A percentile compares a stretch with the other conserved stretches of the same genome.
These are phyloP conservation scores for Dascillus cervinus DNA, from an alignment of 2,888 invertebrate genomes.

Conservation along the genomic window DNA sequence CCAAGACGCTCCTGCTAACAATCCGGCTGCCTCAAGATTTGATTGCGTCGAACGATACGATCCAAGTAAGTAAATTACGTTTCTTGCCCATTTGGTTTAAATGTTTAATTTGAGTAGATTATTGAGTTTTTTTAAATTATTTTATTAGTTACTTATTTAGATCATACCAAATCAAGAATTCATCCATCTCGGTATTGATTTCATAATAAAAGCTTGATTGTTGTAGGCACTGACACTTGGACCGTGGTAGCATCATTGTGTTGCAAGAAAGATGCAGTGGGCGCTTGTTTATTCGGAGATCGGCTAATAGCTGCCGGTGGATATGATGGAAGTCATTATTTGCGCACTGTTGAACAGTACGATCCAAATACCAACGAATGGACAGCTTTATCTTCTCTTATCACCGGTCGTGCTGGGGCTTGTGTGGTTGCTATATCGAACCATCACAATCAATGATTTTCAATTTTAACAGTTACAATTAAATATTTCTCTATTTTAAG, in stretches of 20 bases:
- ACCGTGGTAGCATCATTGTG: constrained; percentile 75
- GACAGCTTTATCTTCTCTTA: constrained; percentile 69
- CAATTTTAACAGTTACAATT: too few relatives aligned
- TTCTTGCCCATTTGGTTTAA: too few relatives aligned
- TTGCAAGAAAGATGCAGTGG: constrained; percentile 80
- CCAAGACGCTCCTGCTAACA: constrained; percentile 86
- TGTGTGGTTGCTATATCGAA: constrained; percentile 48
- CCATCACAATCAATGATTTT: constrained; percentile 8
- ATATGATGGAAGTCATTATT: constrained; percentile 83
- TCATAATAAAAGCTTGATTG: too few relatives aligned
- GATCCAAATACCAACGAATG: constrained; percentile 77
- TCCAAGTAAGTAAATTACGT: constrained; percentile 45
- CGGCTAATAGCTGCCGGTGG: constrained; percentile 79
- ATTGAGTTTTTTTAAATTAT: too few relatives aligned
- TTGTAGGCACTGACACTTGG: constrained; percentile 76
- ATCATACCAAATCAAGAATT: too few relatives aligned
- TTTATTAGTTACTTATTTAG: constrained; percentile 5
- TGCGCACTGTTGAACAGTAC: constrained; percentile 82
- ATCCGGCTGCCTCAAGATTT: constrained; percentile 73
- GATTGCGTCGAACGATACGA: constrained; percentile 86
- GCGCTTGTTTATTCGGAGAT: constrained; percentile 79
- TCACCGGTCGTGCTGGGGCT: constrained; percentile 81
- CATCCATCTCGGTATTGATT: too few relatives aligned
- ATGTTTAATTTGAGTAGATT: too few relatives aligned
- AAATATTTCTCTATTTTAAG: too few relatives aligned